Conservation (phyloP, 35 echinoderm and acorn worm genomes). For the Hemicentrotus pulcherrimus region DNA sequence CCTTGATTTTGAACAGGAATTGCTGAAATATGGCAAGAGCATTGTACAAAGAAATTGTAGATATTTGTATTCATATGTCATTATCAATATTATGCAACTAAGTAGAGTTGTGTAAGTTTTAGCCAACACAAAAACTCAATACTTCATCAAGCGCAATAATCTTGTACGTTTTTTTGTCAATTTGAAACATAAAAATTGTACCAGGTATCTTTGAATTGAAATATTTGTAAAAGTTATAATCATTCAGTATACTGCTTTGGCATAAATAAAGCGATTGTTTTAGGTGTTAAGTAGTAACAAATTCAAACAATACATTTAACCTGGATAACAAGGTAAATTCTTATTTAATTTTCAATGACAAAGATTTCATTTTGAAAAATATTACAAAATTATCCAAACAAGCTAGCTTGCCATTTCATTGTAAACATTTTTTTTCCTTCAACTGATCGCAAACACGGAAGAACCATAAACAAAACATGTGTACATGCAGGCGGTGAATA, state of each 20-base stretch:
- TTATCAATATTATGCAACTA: conserved; percentile 31
- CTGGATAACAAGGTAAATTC: background rate
- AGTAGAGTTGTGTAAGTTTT: background rate
- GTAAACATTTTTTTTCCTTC: too few species aligned
- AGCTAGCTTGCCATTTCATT: background rate
- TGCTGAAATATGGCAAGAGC: background rate
- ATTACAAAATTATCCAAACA: background rate
- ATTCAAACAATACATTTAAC: background rate
- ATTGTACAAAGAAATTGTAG: conserved; percentile 29
- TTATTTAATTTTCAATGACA: background rate
- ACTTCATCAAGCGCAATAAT: conserved; percentile 37
- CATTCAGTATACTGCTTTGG: background rate
- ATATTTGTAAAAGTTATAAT: background rate
- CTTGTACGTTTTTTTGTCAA: background rate
- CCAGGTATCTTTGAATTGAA: background rate
- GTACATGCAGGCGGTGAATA: too few species aligned
- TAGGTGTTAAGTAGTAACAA: background rate
- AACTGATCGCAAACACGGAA: too few species aligned
- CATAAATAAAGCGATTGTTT: background rate
- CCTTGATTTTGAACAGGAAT: background rate
- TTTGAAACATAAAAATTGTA: background rate
- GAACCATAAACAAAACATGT: too few species aligned
- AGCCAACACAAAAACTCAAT: background rate
- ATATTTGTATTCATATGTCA: conserved; percentile 26
- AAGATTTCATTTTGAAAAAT: background rate